Conservation (phyloP, 1,140 invertebrate genomes). For the Latrodectus geometricus region DNA sequence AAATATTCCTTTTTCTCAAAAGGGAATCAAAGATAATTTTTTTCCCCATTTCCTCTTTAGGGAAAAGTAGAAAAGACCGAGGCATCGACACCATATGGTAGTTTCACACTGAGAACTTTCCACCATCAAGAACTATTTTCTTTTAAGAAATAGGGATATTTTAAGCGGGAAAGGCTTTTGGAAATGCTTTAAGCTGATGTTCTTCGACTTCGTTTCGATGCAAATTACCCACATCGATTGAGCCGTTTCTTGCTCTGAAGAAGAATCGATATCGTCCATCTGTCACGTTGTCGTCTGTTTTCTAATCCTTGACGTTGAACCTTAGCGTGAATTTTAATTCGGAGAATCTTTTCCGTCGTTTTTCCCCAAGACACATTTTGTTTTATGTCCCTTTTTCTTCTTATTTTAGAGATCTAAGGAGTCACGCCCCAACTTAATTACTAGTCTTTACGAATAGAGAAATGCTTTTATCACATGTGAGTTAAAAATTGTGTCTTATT, state of each 20-base stretch:
- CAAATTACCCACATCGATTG: conserved; percentile 46
- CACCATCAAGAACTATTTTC: not conserved
- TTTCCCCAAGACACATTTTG: too few species aligned
- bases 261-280: conserved; percentile 33
- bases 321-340: not conserved
- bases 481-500: too few species aligned
- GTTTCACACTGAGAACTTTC: conserved; percentile 20
- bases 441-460: too few species aligned
- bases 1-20: not conserved
- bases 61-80: not conserved
- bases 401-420: too few species aligned
- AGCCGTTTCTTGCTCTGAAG: conserved; percentile 32
- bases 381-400: too few species aligned
- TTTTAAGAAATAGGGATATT: conserved; percentile 40
- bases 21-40: not conserved
- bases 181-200: conserved; percentile 42
- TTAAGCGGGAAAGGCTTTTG: conserved; percentile 14
- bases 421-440: too few species aligned
- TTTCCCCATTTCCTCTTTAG: not conserved
- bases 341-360: not conserved
- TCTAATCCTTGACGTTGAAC: conserved; percentile 15
- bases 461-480: too few species aligned
- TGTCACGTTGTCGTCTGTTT: conserved; percentile 18
- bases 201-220: conserved; percentile 49
- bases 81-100: conserved; percentile 45